These are phyloP conservation scores for Crossoptilon crossoptilon DNA, from an alignment of 2,797 vertebrate genomes.

Conservation along the genomic window DNA sequence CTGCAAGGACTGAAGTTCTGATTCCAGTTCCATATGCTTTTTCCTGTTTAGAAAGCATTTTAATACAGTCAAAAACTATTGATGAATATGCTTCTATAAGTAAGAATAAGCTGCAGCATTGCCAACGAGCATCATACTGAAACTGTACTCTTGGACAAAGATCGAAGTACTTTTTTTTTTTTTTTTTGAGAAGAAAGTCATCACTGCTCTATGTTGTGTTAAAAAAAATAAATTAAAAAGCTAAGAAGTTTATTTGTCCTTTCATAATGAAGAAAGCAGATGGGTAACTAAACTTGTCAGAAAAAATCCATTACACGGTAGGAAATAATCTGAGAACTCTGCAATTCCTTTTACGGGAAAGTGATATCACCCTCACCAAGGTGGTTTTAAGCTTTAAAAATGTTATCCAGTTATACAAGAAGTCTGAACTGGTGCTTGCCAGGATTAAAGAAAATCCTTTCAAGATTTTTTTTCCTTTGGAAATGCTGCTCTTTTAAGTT, in stretches of 20 bases:
- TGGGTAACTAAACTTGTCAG: slow-evolving; percentile 43
- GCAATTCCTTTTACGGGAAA: slow-evolving; percentile 28
- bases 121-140: not conserved
- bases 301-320: slow-evolving; percentile 39
- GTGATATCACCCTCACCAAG: slow-evolving; percentile 32
- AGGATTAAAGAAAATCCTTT: slow-evolving; percentile 60
- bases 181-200: slow-evolving; percentile 22
- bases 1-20: slow-evolving; percentile 91
- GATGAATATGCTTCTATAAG: not conserved
- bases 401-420: slow-evolving; percentile 58
- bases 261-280: slow-evolving; percentile 45
- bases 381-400: slow-evolving; percentile 51
- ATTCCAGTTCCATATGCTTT: slow-evolving; percentile 89
- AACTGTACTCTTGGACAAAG: slow-evolving; percentile 10
- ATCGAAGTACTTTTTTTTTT: not conserved
- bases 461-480: not conserved
- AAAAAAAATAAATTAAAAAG: not conserved
- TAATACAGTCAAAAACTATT: not conserved
- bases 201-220: not conserved
- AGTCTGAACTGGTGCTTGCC: slow-evolving; percentile 38
- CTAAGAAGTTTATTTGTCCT: slow-evolving; percentile 45
- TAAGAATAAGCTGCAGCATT: not conserved
- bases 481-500: slow-evolving; percentile 38
- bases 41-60: slow-evolving; percentile 82
- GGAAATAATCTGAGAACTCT: slow-evolving; percentile 33